These are phyloP conservation scores for Amblyopsis hoosieri DNA, from an alignment of 2,797 vertebrate species.

Conservation along the genomic window DNA sequence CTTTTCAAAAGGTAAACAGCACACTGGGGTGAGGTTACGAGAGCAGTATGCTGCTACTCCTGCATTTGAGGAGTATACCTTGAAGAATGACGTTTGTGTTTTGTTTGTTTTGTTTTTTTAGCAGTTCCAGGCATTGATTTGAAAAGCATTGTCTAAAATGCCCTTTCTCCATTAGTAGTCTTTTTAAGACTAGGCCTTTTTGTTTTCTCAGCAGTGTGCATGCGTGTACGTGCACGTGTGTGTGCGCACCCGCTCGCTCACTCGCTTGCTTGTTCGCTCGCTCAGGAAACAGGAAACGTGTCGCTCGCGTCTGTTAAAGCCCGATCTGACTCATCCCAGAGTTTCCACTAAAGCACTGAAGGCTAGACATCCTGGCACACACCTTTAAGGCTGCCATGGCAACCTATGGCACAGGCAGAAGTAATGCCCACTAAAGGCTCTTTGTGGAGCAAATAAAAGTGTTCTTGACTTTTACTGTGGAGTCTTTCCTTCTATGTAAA, in stretches of 20 bases:
- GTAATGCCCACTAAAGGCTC: constrained; percentile 48
- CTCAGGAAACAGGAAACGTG: constrained; percentile 77
- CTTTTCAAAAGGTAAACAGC: no score
- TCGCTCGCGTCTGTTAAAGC: constrained; percentile 42
- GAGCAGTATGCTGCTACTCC: no score
- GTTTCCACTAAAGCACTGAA: constrained; percentile 69
- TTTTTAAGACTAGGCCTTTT: constrained; percentile 30
- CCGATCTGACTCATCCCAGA: constrained; percentile 71
- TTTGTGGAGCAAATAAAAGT: constrained; percentile 47
- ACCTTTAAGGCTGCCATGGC: constrained; percentile 63
- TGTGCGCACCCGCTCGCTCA: constrained; percentile 25
- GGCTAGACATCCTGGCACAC: constrained; percentile 68
- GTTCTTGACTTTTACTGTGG: constrained; percentile 57
- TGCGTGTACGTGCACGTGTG: constrained; percentile 13
- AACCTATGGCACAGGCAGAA: constrained; percentile 51
- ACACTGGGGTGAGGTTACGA: no score
- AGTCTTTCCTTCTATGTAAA: constrained; percentile 32
- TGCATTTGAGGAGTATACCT: no score
- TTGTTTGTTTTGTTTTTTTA: no score
- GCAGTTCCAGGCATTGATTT: constrained; percentile 6
- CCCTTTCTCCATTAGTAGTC: constrained; percentile 18
- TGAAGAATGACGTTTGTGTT: no score
- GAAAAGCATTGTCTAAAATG: constrained; percentile 20
- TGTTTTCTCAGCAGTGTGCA: constrained; percentile 36
- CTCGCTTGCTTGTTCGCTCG: constrained; percentile 26